These are phyloP conservation scores for Lucifuga dentata DNA, from an alignment of 2,113 vertebrate species.

Conservation along the genomic window DNA sequence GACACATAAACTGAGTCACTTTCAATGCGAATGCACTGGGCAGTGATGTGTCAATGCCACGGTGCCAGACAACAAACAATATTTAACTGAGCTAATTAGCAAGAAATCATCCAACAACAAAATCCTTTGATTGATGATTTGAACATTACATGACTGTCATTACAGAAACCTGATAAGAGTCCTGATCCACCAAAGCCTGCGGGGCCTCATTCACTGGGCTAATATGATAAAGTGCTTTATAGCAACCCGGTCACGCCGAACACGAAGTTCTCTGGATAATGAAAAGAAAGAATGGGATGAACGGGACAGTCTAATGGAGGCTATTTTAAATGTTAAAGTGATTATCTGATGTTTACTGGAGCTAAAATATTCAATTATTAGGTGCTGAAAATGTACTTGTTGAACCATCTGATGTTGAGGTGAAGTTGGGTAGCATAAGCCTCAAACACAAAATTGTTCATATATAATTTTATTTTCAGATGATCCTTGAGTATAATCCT, in stretches of 20 bases:
- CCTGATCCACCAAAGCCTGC: slow-evolving; percentile 2
- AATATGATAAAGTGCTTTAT: slow-evolving; percentile 41
- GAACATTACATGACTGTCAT: slow-evolving; percentile 35
- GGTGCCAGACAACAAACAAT: slow-evolving; percentile 25
- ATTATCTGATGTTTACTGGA: neutral
- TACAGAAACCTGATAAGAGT: neutral
- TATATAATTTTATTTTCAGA: neutral
- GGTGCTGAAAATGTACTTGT: slow-evolving; percentile 4
- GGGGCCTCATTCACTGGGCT: slow-evolving; percentile 21
- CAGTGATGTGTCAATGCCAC: slow-evolving; percentile 1
- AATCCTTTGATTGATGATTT: slow-evolving; percentile 42
- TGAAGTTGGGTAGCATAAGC: neutral
- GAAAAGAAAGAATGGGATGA: slow-evolving; percentile 36
- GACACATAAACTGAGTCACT: too few relatives aligned
- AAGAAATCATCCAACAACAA: slow-evolving; percentile 36
- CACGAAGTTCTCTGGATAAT: slow-evolving; percentile 41
- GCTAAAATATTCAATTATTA: slow-evolving; percentile 13
- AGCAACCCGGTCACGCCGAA: slow-evolving; percentile 29
- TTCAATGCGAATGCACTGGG: too few relatives aligned
- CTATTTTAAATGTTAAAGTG: neutral
- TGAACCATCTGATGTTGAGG: slow-evolving; percentile 18
- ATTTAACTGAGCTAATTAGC: slow-evolving; percentile 36
- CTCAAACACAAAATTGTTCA: neutral
- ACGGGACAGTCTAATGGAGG: slow-evolving; percentile 30
- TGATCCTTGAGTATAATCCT: too few relatives aligned